phyloP scores from a whole-genome alignment of 2,797 vertebrate genomes.

The Manis crassicaudata region DNA sequence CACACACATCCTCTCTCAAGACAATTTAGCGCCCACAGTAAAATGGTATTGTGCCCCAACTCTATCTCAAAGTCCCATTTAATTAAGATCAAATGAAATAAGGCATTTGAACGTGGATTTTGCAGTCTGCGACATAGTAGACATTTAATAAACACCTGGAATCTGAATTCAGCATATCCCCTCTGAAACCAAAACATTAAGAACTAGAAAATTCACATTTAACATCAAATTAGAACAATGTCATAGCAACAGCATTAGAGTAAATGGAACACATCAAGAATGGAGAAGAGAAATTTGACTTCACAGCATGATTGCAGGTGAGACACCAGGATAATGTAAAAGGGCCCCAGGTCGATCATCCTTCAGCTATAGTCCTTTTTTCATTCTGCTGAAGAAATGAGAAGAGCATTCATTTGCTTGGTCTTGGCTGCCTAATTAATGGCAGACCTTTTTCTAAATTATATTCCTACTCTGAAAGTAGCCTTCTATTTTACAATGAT shows the following conservation, averaged over 20 bases:
- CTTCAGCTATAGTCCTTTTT: not conserved
- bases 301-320: not conserved
- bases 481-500: not conserved
- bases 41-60: not conserved
- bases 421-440: not conserved
- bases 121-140: not conserved
- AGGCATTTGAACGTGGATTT: not conserved
- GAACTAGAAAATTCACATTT: not conserved
- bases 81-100: slow-evolving; percentile 19
- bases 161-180: not conserved
- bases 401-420: not conserved
- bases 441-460: not conserved
- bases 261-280: not conserved
- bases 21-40: not conserved
- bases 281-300: not conserved
- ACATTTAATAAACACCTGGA: not conserved
- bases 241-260: not conserved
- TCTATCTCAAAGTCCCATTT: slow-evolving; percentile 5
- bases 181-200: not conserved
- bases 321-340: not conserved
- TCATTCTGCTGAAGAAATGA: not conserved
- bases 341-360: not conserved
- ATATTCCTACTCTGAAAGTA: not conserved
- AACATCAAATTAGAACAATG: not conserved
- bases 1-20: not conserved